Percentiles rank a stretch among this genome's conserved stretches.
Conservation (phyloP, 2,113 vertebrate genomes). For the Eulacestoma nigropectus region DNA sequence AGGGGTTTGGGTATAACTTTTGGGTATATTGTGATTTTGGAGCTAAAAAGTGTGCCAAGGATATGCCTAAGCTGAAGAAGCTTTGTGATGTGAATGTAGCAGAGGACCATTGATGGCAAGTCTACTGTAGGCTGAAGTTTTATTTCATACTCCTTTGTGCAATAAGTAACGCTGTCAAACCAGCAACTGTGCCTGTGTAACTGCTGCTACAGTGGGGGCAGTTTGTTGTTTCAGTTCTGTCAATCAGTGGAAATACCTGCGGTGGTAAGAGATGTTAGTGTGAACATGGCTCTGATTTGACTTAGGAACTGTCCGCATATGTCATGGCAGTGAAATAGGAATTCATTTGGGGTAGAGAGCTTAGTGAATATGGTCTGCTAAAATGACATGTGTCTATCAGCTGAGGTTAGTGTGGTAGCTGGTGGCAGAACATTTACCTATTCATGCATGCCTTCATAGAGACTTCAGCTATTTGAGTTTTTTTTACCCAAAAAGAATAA, state of each 20-base stretch:
- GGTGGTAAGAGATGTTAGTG: neutral
- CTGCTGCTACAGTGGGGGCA: accelerated
- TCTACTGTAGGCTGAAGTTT: neutral
- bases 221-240: neutral
- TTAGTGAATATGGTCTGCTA: neutral
- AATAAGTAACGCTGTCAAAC: neutral
- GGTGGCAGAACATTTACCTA: neutral
- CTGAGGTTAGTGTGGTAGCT: neutral
- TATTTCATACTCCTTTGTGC: neutral
- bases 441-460: neutral
- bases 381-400: neutral
- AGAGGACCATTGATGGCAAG: neutral
- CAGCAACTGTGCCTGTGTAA: accelerated
- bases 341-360: neutral
- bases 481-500: neutral
- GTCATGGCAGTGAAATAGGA: neutral
- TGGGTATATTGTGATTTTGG: neutral
- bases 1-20: neutral
- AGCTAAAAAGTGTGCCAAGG: neutral
- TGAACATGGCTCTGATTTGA: neutral
- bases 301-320: neutral
- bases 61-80: neutral
- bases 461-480: neutral
- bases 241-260: neutral
- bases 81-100: neutral